phyloP scores from a whole-genome alignment of 2,888 invertebrate genomes.

The Megastigmus dorsalis region DNA sequence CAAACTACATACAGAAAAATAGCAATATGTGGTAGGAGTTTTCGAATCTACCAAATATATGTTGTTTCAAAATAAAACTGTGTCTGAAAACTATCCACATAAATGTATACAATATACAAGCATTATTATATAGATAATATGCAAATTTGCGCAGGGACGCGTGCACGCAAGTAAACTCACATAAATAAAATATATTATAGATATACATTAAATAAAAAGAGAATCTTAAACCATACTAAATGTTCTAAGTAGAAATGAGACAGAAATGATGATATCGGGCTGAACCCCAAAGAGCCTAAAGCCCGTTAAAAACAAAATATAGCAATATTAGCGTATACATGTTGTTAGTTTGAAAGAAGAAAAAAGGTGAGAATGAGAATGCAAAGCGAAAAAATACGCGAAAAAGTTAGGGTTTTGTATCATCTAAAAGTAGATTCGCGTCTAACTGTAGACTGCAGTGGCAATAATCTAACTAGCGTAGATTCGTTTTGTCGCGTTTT shows the following conservation, averaged over 20 bases:
- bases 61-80: slow-evolving; percentile 42
- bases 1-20: slow-evolving; percentile 44
- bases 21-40: slow-evolving; percentile 40
- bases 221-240: slow-evolving; percentile 44
- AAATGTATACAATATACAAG: slow-evolving; percentile 37
- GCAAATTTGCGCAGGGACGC: slow-evolving; percentile 41
- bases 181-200: slow-evolving; percentile 36
- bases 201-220: slow-evolving; percentile 38
- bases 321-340: slow-evolving; percentile 69
- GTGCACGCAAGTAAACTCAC: slow-evolving; percentile 42
- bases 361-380: slow-evolving; percentile 42
- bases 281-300: slow-evolving; percentile 62
- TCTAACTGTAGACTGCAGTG: slow-evolving; percentile 47
- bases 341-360: slow-evolving; percentile 51
- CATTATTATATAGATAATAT: slow-evolving; percentile 31
- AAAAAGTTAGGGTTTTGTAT: slow-evolving; percentile 47
- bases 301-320: slow-evolving; percentile 63
- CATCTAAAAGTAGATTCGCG: slow-evolving; percentile 43
- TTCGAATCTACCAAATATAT: slow-evolving; percentile 24
- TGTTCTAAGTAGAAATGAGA: slow-evolving; percentile 51
- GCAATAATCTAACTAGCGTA: slow-evolving; percentile 54
- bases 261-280: slow-evolving; percentile 59
- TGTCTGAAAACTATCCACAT: slow-evolving; percentile 34
- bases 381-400: slow-evolving; percentile 1
- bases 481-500: slow-evolving; percentile 45